Percentiles rank a stretch among this genome's conserved stretches.
Conservation (phyloP, 2,888 invertebrate genomes). For the Drosophila atripex region DNA sequence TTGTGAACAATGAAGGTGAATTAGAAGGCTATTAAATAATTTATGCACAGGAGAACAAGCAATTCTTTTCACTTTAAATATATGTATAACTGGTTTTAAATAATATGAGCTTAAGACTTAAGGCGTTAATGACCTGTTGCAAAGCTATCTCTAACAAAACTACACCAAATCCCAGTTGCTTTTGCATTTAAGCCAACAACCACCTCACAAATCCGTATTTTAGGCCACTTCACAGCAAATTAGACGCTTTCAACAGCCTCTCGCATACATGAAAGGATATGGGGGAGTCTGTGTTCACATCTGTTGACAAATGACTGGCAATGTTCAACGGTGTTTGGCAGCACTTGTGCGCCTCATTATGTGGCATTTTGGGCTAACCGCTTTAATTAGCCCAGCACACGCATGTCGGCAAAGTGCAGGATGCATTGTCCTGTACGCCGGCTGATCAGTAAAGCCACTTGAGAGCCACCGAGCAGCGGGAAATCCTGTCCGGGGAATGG, state of each 20-base stretch:
- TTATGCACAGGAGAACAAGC: neutral
- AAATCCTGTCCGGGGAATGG: constrained; percentile 49
- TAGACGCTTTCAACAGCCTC: constrained; percentile 72
- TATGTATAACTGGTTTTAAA: neutral
- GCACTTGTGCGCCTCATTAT: constrained; percentile 80
- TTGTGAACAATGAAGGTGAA: neutral
- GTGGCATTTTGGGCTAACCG: constrained; percentile 79
- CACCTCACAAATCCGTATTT: constrained; percentile 51
- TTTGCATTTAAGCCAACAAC: constrained; percentile 46
- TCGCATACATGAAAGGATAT: constrained; percentile 11
- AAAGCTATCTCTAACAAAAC: neutral
- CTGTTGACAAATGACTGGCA: constrained; percentile 77
- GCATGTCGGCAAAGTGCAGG: constrained; percentile 57
- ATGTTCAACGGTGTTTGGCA: constrained; percentile 77
- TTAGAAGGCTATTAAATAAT: neutral
- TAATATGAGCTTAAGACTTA: neutral
- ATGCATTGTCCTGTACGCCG: constrained; percentile 67
- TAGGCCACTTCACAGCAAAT: constrained; percentile 74
- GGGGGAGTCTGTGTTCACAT: constrained; percentile 40
- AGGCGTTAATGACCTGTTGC: neutral
- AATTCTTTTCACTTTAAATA: neutral
- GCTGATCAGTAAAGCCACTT: constrained; percentile 72
- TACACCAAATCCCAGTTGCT: constrained; percentile 2
- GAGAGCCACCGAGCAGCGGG: constrained; percentile 51
- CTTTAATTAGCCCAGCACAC: constrained; percentile 78